Evolutionary conservation across 2,113 vertebrate genomes (phyloP).

Genomic region (Alouatta palliata): DNA sequence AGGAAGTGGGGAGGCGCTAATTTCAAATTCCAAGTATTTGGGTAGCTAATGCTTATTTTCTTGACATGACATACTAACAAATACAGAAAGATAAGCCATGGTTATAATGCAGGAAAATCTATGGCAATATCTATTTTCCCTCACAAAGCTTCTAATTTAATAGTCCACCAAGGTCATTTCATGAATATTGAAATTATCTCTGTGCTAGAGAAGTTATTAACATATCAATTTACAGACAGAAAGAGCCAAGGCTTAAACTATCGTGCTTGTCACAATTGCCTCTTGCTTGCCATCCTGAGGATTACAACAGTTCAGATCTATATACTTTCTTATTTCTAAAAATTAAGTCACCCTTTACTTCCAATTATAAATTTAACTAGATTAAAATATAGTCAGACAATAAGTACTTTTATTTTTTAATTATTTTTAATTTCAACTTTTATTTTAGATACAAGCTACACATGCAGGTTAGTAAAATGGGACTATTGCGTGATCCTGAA

Average conservation of each 20-base stretch:
- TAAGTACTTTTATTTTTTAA: not conserved
- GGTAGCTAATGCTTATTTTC: not conserved
- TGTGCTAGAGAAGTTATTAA: not conserved
- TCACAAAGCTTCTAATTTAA: not conserved
- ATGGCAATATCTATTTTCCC: not conserved
- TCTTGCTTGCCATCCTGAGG: too few relatives aligned
- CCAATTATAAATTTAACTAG: not conserved
- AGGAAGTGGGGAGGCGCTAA: not conserved
- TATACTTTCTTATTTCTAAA: not conserved
- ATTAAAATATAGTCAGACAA: not conserved
- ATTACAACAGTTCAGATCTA: not conserved
- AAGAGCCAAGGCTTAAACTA: not conserved
- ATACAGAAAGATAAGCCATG: not conserved
- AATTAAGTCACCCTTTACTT: not conserved
- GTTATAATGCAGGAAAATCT: not conserved
- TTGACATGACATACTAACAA: not conserved
- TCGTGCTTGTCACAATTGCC: not conserved
- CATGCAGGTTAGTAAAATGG: too few relatives aligned
- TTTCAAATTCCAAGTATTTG: not conserved
- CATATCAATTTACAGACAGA: not conserved
- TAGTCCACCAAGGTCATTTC: not conserved
- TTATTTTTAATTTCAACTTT: too few relatives aligned
- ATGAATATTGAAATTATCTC: not conserved
- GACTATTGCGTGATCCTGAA: too few relatives aligned
- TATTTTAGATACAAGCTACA: too few relatives aligned